phyloP scores from a whole-genome alignment of 2,888 invertebrate species.

The Synanthedon vespiformis region DNA sequence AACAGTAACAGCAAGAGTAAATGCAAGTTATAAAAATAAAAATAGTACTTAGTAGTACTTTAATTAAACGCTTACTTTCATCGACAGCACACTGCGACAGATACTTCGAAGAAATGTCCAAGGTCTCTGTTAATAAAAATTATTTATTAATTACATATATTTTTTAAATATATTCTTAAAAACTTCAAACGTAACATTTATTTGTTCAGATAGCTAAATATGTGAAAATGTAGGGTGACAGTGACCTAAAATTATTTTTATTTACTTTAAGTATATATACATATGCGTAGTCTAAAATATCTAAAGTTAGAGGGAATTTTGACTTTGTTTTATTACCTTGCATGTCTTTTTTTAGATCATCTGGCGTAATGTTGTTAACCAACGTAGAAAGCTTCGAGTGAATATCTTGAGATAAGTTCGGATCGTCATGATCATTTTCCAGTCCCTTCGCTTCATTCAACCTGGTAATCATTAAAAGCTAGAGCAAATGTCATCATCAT shows the following conservation, averaged over 20 bases:
- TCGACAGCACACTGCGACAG: conserved; percentile 41
- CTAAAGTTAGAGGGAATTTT: no score
- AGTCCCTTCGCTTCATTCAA: conserved; percentile 35
- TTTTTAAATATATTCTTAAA: no score
- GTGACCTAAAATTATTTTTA: no score
- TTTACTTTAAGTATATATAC: no score
- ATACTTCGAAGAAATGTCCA: conserved; percentile 38
- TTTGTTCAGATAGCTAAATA: no score
- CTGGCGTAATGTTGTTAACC: conserved; percentile 21
- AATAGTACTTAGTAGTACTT: no score
- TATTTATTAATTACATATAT: background rate
- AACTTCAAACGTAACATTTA: no score
- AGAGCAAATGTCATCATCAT: background rate
- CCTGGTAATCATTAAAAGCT: conserved; percentile 14
- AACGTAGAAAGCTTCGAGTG: conserved; percentile 21
- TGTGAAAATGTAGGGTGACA: no score
- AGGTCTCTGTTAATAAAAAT: conserved; percentile 28
- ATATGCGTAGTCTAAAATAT: no score
- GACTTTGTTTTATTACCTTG: conserved; percentile 29
- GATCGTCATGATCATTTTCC: conserved; percentile 42
- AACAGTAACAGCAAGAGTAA: no score
- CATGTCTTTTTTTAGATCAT: conserved; percentile 36
- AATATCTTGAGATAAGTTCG: conserved; percentile 36
- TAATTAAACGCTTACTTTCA: conserved; percentile 28
- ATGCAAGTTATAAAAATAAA: no score